Percentiles rank a stretch among this genome's conserved stretches.
Evolutionary conservation across 2,888 invertebrate species (phyloP).

Genomic region (Acrobasis consociella): DNA sequence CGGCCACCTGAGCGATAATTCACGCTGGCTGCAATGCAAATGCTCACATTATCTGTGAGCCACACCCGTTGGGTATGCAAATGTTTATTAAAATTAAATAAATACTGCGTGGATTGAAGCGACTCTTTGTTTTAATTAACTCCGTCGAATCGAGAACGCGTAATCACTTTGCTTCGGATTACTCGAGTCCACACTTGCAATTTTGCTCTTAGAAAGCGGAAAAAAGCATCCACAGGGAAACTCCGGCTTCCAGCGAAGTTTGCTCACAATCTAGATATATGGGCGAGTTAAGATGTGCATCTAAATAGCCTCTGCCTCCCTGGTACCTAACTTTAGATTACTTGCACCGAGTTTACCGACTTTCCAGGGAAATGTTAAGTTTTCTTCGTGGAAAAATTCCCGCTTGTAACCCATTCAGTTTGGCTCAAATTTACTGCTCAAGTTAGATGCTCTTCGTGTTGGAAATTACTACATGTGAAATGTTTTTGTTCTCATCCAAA

Average conservation of each 20-base stretch:
- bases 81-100: slow-evolving; percentile 80
- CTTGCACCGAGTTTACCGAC: slow-evolving; percentile 77
- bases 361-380: slow-evolving; percentile 61
- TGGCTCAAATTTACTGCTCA: slow-evolving; percentile 71
- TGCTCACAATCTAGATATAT: slow-evolving; percentile 79
- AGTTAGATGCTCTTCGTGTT: slow-evolving; percentile 53
- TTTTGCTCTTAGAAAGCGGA: slow-evolving; percentile 46
- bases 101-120: slow-evolving; percentile 49
- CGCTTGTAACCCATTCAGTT: slow-evolving; percentile 69
- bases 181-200: slow-evolving; percentile 56
- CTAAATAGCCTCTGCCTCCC: slow-evolving; percentile 80
- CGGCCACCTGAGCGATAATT: slow-evolving; percentile 65
- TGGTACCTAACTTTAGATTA: slow-evolving; percentile 82
- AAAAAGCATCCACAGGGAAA: slow-evolving; percentile 49
- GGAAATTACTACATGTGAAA: slow-evolving; percentile 35
- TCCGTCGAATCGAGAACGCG: slow-evolving; percentile 47
- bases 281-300: slow-evolving; percentile 81
- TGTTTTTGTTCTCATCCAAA: slow-evolving; percentile 22
- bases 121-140: slow-evolving; percentile 51
- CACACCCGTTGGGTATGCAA: slow-evolving; percentile 71
- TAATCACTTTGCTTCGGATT: slow-evolving; percentile 59
- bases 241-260: slow-evolving; percentile 59
- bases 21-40: slow-evolving; percentile 64
- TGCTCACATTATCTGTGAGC: slow-evolving; percentile 64
- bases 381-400: slow-evolving; percentile 59